Conservation (phyloP, 1,140 invertebrate species). For the Listronotus bonariensis region DNA sequence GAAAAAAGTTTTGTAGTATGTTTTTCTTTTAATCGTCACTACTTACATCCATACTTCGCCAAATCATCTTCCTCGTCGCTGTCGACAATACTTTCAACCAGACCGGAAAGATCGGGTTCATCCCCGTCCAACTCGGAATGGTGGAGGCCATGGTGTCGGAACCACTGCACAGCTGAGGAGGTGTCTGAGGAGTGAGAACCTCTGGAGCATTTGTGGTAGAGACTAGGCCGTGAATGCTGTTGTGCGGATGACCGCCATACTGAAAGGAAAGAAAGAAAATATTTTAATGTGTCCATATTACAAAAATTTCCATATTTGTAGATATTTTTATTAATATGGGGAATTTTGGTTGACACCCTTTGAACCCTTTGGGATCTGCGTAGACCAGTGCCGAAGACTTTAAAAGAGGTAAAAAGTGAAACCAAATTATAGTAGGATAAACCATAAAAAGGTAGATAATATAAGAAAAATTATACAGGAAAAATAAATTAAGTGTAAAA, state of each 20-base stretch:
- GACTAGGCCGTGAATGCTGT: slow-evolving; percentile 44
- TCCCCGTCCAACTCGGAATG: slow-evolving; percentile 85
- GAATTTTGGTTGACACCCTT: too few relatives aligned
- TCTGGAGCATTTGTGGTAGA: slow-evolving; percentile 72
- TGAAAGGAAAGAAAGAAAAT: slow-evolving; percentile 27
- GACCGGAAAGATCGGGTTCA: slow-evolving; percentile 89
- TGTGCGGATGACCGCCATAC: slow-evolving; percentile 41
- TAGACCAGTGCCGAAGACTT: too few relatives aligned
- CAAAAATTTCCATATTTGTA: too few relatives aligned
- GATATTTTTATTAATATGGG: too few relatives aligned
- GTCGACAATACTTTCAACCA: slow-evolving; percentile 94
- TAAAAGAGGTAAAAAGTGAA: too few relatives aligned
- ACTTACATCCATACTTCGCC: slow-evolving; percentile 85
- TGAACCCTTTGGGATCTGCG: too few relatives aligned
- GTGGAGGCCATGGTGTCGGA: slow-evolving; percentile 95
- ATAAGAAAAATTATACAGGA: too few relatives aligned
- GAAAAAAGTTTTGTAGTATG: too few relatives aligned
- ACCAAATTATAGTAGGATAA: too few relatives aligned
- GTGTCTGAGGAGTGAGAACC: slow-evolving; percentile 91
- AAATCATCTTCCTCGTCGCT: slow-evolving; percentile 93
- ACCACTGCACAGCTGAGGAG: slow-evolving; percentile 91
- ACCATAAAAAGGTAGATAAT: too few relatives aligned
- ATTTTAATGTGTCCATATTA: not conserved
- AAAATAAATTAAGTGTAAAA: too few relatives aligned
- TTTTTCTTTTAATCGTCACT: too few relatives aligned